Evolutionary conservation across 2,113 vertebrate species (phyloP), one percentile per base, ranked within the genome.

Genomic region (Bagarius yarrelli): DNA sequence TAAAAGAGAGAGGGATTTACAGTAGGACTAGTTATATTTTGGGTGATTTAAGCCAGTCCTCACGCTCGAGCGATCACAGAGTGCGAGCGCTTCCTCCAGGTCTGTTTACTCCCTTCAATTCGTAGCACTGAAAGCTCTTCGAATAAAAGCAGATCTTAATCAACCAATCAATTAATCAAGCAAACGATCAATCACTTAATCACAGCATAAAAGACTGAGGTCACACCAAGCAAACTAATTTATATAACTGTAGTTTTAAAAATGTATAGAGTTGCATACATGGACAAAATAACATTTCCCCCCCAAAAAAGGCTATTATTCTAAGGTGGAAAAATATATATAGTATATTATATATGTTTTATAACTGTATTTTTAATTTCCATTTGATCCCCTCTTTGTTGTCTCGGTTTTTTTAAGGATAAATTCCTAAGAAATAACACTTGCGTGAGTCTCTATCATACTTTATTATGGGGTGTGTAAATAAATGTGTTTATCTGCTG

Each of bases 41-140:
- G 80, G 56, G 83, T 84, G 79, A 81, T 87, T 86, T 56, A 87
- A 89, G 83, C 84, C 88, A 71, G 69, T 78, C 86, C 66, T 81
- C 83, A 86, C 87, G 81, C 75, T 72, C 79, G 83, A 83, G 32
- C 81, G 87, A 90, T 89, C 90, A 88, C 84, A 89, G 80, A 63
- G 23, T 76, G 77, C 34, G 63, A 27, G n/a, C 50, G 61, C 56
- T 72, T 77, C 40, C 81, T 82, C 80, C 84, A 60, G 11, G 27
- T 73, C 73, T 80, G 83, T 76, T 74, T 85, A 74, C 25, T 61
- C 73, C 36, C 60, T 30, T 79, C 76, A 86, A 86, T 83, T 18
- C 71, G 27, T 2, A 60, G 55, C 40, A 59, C 25, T 81, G 23
- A 75, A 56, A 75, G 32, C 55, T 64, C 13, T 75, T 16, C 53